Base-by-base conservation (phyloP, 1,140 invertebrate genomes). In the Grapholita molesta region DNA sequence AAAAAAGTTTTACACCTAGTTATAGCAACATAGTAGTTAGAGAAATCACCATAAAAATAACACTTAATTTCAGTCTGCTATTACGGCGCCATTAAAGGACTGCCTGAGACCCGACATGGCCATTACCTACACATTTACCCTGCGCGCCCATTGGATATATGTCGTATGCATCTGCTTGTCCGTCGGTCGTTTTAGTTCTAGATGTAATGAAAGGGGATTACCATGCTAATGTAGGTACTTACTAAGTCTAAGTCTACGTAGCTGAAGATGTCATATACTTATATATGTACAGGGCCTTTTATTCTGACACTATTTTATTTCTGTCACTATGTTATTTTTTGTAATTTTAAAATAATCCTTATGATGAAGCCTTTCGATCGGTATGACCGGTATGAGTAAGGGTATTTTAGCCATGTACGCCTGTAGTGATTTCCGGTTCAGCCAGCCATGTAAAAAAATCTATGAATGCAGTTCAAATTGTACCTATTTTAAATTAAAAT, bases 1-100 rank as follows among this genome's bases (percentile, higher is more conserved):
- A 89, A 88, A 89, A 48, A 85, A 79, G 76, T 75, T 88, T 86
- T 85, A 89, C 83, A 82, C 84, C 79, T 83, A 84, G 85, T 91
- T 86, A 88, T 89, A 88, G 86, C 86, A 88, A 91, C 89, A 87
- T 77, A 89, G 87, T 89, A 91, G 86, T 86, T 88, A 88, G 82
- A 84, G 89, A 88, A 90, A 91, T 91, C 87, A 91, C 82, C 87
- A 91, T 91, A 91, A 91, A 91, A 91, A 90, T 91, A 91, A 91
- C 89, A 91, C 89, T 91, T 91, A 91, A 91, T 91, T 91, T 90
- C 80, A 90, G 86, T 75, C 85, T 81, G 85, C 85, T 88, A 89
- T 91, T 89, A 89, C 83, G 83, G 86, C 70, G 88, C 77, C 68
- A 80, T 91, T 88, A 91, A 91, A 86, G 87, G 86, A 80, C 83